Evolutionary conservation across 2,113 vertebrate species (phyloP).

Genomic region (Phyllostomus discolor): DNA sequence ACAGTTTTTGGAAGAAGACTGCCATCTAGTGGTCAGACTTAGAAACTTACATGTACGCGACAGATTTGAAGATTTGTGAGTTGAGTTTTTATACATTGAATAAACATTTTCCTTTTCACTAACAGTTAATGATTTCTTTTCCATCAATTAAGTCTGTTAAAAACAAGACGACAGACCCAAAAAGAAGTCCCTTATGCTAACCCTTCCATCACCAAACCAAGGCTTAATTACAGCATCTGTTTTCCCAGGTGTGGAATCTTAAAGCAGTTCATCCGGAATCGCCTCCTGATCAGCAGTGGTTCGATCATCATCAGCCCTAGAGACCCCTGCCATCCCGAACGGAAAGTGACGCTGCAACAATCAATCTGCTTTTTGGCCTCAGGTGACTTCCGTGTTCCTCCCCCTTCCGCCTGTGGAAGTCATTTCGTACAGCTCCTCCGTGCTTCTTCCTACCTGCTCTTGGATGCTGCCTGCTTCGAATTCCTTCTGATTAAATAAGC

Average conservation of each 20-base stretch:
- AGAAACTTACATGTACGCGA: background rate
- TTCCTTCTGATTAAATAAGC: background rate
- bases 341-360: too few species aligned
- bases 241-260: background rate
- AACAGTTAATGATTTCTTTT: background rate
- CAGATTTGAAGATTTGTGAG: background rate
- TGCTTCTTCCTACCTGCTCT: background rate
- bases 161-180: background rate
- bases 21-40: conserved; percentile 46
- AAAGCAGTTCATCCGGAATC: background rate
- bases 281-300: background rate
- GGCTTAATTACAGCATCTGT: background rate
- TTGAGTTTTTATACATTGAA: background rate
- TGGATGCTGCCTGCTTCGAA: background rate
- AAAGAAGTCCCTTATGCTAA: background rate
- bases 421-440: background rate
- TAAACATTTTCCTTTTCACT: background rate
- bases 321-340: background rate
- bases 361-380: background rate
- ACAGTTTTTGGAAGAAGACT: conserved; percentile 34
- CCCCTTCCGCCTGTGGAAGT: background rate
- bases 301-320: background rate
- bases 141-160: background rate
- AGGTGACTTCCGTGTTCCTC: background rate
- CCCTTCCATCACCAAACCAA: background rate